Percentiles rank a stretch among this genome's conserved stretches.
Conservation (phyloP, 2,797 vertebrate genomes). For the Potorous gilbertii region DNA sequence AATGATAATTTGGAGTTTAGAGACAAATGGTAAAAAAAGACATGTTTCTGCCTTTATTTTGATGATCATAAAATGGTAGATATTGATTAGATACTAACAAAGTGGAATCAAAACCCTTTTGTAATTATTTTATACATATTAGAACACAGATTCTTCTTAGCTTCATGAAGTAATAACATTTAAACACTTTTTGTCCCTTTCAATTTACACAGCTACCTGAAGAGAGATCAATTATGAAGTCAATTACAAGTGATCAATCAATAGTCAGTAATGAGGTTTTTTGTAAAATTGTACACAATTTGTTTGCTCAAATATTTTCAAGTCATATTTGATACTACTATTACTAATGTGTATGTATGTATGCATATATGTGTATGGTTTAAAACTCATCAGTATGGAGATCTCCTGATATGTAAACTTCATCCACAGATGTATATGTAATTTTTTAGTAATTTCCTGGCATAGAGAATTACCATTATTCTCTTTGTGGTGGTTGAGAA, state of each 20-base stretch:
- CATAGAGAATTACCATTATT: background rate
- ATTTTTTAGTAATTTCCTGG: background rate
- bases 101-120: conserved; percentile 12
- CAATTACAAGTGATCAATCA: background rate
- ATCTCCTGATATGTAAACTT: background rate
- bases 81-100: background rate
- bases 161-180: background rate
- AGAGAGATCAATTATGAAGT: background rate
- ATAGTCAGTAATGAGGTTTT: background rate
- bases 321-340: background rate
- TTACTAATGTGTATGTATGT: background rate
- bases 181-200: background rate
- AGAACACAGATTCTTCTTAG: background rate
- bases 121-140: background rate
- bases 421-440: background rate
- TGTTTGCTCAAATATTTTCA: background rate
- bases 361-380: background rate
- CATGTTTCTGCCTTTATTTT: background rate
- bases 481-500: too few relatives aligned
- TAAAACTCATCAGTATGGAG: background rate
- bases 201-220: background rate
- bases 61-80: conserved; percentile 6
- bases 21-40: background rate
- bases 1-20: background rate
- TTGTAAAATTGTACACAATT: background rate